A percentile compares a stretch with the other conserved stretches of the same genome.
These are phyloP conservation scores for Dasysyrphus tricinctus DNA, from an alignment of 2,888 invertebrate species.

Conservation along the genomic window DNA sequence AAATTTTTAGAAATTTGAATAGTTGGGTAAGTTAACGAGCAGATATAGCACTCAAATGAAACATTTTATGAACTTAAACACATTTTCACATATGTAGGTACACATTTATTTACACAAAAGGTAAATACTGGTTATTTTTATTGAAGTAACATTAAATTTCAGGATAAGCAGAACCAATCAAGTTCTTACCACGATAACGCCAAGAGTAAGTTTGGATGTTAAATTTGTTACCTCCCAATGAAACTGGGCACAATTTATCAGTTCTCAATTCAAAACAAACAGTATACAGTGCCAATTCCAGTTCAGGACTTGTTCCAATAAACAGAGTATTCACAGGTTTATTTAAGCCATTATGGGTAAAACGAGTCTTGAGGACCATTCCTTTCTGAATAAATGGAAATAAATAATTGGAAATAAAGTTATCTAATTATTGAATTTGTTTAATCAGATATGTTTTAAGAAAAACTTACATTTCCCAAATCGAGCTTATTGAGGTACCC, in stretches of 20 bases:
- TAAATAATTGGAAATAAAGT: background rate
- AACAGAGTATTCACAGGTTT: constrained; percentile 92
- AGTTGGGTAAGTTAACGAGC: too few species aligned
- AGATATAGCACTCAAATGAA: too few species aligned
- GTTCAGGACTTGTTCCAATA: constrained; percentile 94
- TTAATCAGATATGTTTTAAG: too few species aligned
- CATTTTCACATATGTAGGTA: background rate
- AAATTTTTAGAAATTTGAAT: too few species aligned
- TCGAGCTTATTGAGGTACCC: constrained; percentile 90
- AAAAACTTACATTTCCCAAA: constrained; percentile 87
- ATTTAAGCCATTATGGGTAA: constrained; percentile 88
- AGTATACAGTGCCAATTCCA: constrained; percentile 95
- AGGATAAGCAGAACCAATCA: constrained; percentile 92
- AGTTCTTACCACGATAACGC: constrained; percentile 89
- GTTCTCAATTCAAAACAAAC: constrained; percentile 92
- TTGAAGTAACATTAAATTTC: constrained; percentile 85
- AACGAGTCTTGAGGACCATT: constrained; percentile 88
- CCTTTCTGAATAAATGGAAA: constrained; percentile 87
- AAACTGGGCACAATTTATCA: constrained; percentile 89
- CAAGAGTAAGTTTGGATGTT: constrained; percentile 90
- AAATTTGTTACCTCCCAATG: constrained; percentile 88
- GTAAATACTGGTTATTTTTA: background rate
- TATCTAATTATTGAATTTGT: background rate
- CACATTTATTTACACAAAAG: background rate
- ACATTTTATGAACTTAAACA: background rate